Base-by-base conservation (phyloP, 2,888 invertebrate species). In the Hypomecis punctinalis region DNA sequence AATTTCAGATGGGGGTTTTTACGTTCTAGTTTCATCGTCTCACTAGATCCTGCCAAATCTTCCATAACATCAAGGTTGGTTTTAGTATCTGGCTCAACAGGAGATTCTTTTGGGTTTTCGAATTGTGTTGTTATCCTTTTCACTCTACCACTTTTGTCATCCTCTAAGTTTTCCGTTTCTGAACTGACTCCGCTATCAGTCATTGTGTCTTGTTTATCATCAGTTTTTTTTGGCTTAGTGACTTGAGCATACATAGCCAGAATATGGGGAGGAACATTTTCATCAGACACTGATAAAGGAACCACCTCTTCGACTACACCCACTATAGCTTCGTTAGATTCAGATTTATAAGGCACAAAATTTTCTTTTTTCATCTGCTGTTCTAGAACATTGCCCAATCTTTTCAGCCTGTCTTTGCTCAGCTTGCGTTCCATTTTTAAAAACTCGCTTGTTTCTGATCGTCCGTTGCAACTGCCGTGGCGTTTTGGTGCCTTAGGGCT, bases 101-200 rank as follows among this genome's bases (percentile, higher is more conserved):
- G 1, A 13, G 76, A 37, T 37, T 61, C 70, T 75, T 82, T 37
- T 56, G 62, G 7, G 52, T 61, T 80, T 65, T 87, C 86, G 64
- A 84, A 82, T 37, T 84, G 84, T 6, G 77, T 78, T 13, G 79
- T 81, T 0, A 85, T 73, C 66, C 82, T 82, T 70, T 89, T 89
- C 0, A 88, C 82, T 33, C 82, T 77, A 39, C 82, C 81, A 49
- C 45, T 39, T 67, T 86, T 90, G 6, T 91, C 91, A 6, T 93
- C 93, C 0, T 93, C 92, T 0, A 89, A 70, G 58, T 92, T 92
- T 63, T 93, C 93, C 0, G 93, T 93, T 71, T 93, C 93, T 0
- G 93, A 93, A 69, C 93, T 92, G 0, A 93, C 93, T 39, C 93
- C 93, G 35, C 93, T 93, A 35, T 93, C 93, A 0, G 93, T 93